Base-by-base conservation (phyloP, 2,797 vertebrate species). In the Helostoma temminkii region DNA sequence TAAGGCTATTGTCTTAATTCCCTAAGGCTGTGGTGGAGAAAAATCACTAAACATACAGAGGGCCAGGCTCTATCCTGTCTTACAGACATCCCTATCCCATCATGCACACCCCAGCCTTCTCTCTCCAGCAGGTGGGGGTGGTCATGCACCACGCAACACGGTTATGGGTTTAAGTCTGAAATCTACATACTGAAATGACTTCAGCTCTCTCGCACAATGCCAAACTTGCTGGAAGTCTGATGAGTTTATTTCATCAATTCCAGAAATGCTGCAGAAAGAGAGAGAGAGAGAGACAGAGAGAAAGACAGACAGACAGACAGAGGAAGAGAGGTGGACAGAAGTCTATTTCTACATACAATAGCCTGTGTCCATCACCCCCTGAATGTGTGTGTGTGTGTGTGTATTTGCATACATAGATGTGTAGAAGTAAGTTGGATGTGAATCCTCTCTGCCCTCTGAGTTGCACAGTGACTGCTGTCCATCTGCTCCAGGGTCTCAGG, bases 111-210 rank as follows among this genome's bases (percentile, higher is more conserved):
- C 82, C 61, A 72, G 83, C 80, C 81, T 80, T 81, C 82, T 85
- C 86, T 90, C 77, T 89, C 85, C 85, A 91, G 89, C 87, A 92
- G 90, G 88, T 92, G 89, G 90, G 86, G 90, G 90, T 91, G 92
- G 90, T 92, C 87, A 90, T 90, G 88, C 85, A 82, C 87, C 88
- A 87, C 68, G 78, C 89, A 91, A 89, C 89, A 85, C 79, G 74
- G 87, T 89, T 89, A 91, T 89, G 84, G 90, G 89, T 90, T 91
- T 90, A 91, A 91, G 89, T 89, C 88, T 85, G 86, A 90, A 91
- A 91, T 91, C 91, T 91, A 91, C 91, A 91, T 91, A 90, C 89
- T 87, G 87, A 92, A 89, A 93, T 91, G 87, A 91, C 90, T 91
- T 90, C 86, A 88, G 90, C 89, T 90, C 71, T 73, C 74, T 73